Evolutionary conservation across 2,797 vertebrate species (phyloP).

Genomic region (Muraenolepis orangiensis): DNA sequence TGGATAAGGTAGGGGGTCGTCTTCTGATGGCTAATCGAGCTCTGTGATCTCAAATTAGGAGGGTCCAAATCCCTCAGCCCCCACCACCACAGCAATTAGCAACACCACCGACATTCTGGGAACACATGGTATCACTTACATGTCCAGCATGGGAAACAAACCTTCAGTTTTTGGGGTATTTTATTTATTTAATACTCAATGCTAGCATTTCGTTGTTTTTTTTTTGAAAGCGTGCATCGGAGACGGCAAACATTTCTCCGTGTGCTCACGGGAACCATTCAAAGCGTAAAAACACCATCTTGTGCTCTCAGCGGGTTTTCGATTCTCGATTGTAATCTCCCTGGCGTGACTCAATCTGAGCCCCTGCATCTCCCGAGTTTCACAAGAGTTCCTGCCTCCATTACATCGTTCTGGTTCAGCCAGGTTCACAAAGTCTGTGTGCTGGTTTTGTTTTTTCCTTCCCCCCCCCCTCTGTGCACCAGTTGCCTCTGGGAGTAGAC

Average conservation of each 20-base stretch:
- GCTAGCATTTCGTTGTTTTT: conserved; percentile 31
- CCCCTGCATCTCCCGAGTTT: not conserved
- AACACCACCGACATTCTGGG: conserved; percentile 45
- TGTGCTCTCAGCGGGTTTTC: not conserved
- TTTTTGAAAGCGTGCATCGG: conserved; percentile 36
- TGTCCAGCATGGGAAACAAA: conserved; percentile 67
- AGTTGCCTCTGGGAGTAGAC: not conserved
- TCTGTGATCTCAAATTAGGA: not conserved
- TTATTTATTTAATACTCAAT: not conserved
- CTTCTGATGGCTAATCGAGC: not conserved
- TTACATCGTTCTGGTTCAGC: not conserved
- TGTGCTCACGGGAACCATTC: conserved; percentile 40
- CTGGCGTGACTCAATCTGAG: not conserved
- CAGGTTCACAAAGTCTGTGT: not conserved
- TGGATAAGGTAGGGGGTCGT: not conserved
- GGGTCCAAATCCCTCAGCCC: not conserved
- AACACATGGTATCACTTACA: conserved; percentile 76
- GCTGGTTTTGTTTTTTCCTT: too few relatives aligned
- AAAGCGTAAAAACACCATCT: conserved; percentile 46
- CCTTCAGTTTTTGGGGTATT: too few relatives aligned
- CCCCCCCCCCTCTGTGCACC: too few relatives aligned
- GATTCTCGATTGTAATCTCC: not conserved
- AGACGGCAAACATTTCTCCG: conserved; percentile 34
- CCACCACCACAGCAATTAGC: conserved; percentile 59
- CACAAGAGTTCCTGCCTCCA: not conserved